phyloP scores from a whole-genome alignment of 2,113 vertebrate genomes.

The Percopsis transmontana region DNA sequence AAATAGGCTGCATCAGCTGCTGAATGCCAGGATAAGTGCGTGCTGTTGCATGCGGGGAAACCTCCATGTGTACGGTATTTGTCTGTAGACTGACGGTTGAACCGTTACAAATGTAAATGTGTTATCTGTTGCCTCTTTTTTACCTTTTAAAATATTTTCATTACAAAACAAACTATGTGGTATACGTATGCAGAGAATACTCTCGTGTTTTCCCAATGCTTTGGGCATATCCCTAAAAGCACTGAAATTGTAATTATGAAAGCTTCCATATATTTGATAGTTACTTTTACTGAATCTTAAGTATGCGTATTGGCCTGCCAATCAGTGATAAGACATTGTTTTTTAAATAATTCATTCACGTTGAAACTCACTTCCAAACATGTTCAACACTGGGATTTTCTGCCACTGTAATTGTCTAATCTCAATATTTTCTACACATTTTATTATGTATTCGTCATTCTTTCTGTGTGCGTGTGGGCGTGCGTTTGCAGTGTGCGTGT shows the following conservation, averaged over 20 bases:
- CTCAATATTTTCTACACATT: not conserved
- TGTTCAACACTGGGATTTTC: slow-evolving; percentile 5
- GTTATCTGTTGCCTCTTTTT: slow-evolving; percentile 32
- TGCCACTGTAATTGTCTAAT: not conserved
- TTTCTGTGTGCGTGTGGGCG: not conserved
- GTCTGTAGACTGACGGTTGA: slow-evolving; percentile 54
- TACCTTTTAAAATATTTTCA: slow-evolving; percentile 31
- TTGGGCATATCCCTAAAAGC: slow-evolving; percentile 11
- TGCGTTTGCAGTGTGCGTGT: slow-evolving; percentile 1
- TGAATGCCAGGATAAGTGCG: slow-evolving; percentile 25
- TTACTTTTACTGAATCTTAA: slow-evolving; percentile 4
- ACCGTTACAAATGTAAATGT: slow-evolving; percentile 61
- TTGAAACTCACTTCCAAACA: slow-evolving; percentile 20
- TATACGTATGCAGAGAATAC: slow-evolving; percentile 2
- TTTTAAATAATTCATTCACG: slow-evolving; percentile 41
- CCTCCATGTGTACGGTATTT: slow-evolving; percentile 5
- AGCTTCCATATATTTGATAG: not conserved
- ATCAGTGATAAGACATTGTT: slow-evolving; percentile 17
- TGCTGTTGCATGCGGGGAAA: slow-evolving; percentile 7
- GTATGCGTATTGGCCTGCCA: slow-evolving; percentile 22
- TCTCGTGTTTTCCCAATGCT: not conserved
- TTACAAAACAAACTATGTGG: slow-evolving; percentile 13
- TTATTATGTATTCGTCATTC: slow-evolving; percentile 4
- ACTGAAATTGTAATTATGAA: slow-evolving; percentile 12
- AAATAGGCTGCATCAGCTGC: slow-evolving; percentile 47